Base-by-base conservation (phyloP, 2,888 invertebrate species). In the Calameuta filiformis region DNA sequence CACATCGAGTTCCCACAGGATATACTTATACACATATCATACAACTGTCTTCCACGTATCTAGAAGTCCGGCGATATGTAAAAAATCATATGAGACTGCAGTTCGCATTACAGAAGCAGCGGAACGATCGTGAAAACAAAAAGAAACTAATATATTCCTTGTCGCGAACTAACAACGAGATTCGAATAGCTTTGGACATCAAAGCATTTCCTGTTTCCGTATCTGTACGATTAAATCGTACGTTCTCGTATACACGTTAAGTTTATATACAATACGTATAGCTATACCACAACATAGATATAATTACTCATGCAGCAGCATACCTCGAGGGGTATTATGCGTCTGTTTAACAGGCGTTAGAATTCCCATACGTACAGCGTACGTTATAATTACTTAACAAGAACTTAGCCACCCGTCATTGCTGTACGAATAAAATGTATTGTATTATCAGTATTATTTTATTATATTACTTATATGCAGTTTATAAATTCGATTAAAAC, bases 391-490 rank as follows among this genome's bases (percentile, higher is more conserved):
- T 56, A 56, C 9, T 56, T 56, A 56, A 23, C 23, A 56, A 56
- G 56, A 56, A 56, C 56, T 23, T 23, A 23, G 9, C 15, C 9
- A 56, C 9, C 56, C 23, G 56, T 56, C 56, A 56, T 56, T 56
- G 56, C 9, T 23, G 40, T 56, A 56, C 56, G 56, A 56, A 56
- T 56, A 56, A 56, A 23, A 23, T 56, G 2, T 56, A 23, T 56
- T 23, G 23, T 0, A 23, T 23, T 56, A 56, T 56, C 23, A 56
- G 2, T 56, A 56, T 56, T 56, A 9, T 9, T 56, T 77, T 78
- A 74, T 56, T 76, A 68, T 35, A 74, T 73, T 68, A 73, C 74
- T 73, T 73, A 75, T 75, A 74, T 35, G 75, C 69, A 73, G 68
- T 40, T 69, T 34, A 31, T 11, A 23, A 69, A 69, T 37, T 11